Evolutionary conservation across 2,797 vertebrate genomes (phyloP).

Genomic region (Anisognathus igniventris): DNA sequence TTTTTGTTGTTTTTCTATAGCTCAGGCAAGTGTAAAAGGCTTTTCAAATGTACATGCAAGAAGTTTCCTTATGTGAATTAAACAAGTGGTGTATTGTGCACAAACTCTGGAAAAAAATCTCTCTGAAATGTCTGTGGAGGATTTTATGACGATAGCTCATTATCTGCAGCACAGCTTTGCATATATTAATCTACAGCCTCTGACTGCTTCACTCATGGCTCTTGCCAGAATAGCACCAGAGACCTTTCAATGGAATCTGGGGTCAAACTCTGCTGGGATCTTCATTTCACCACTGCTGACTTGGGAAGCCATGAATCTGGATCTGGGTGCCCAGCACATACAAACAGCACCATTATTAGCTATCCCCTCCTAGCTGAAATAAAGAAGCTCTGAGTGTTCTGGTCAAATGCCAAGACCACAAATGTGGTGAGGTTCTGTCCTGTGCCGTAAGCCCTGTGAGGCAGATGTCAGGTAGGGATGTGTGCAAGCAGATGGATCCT

Average conservation of each 20-base stretch:
- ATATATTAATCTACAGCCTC: not conserved
- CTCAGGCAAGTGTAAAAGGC: not conserved
- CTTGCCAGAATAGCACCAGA: not conserved
- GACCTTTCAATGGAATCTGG: slow-evolving; percentile 28
- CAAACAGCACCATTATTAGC: not conserved
- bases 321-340: not conserved
- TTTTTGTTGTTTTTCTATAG: not conserved
- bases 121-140: slow-evolving; percentile 12
- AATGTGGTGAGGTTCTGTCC: not conserved
- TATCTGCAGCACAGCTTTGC: not conserved
- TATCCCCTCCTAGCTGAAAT: not conserved
- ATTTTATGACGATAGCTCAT: not conserved
- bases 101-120: slow-evolving; percentile 3
- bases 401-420: not conserved
- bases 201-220: not conserved
- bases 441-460: not conserved
- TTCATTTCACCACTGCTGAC: not conserved
- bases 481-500: not conserved
- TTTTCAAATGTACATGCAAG: slow-evolving; percentile 27
- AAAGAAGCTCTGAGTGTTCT: not conserved
- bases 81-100: slow-evolving; percentile 46
- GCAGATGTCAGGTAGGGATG: not conserved
- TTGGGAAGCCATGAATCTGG: not conserved
- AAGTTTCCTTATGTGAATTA: not conserved
- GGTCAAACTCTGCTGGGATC: slow-evolving; percentile 1